Conservation (phyloP, 2,888 invertebrate genomes). For the Drosophila siamana region DNA sequence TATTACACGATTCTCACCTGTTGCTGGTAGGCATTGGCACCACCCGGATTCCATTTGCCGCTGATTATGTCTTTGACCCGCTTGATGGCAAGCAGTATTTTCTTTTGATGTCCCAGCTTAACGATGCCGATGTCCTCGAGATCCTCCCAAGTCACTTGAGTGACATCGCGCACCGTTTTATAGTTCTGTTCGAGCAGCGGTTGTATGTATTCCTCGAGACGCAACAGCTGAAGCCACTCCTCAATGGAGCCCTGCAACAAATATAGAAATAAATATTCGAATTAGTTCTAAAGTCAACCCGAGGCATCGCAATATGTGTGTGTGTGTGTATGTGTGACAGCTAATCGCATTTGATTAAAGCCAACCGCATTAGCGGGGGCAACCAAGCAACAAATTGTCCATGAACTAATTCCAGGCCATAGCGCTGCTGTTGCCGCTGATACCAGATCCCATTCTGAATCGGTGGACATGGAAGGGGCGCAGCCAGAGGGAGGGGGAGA, state of each 20-base stretch:
- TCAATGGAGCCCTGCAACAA: conserved; percentile 92
- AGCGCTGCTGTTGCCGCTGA: conserved; percentile 39
- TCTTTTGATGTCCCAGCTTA: conserved; percentile 98
- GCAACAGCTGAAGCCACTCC: conserved; percentile 96
- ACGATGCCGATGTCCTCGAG: conserved; percentile 98
- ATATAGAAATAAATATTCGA: neutral
- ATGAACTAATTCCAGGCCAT: conserved; percentile 77
- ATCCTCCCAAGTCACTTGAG: conserved; percentile 99
- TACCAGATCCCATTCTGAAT: conserved; percentile 45
- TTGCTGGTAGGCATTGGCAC: conserved; percentile 83
- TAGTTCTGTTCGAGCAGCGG: conserved; percentile 97
- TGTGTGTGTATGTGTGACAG: conserved; percentile 12
- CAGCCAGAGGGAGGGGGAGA: too few relatives aligned
- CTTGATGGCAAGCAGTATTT: conserved; percentile 98
- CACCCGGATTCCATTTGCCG: conserved; percentile 89
- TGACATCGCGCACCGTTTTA: conserved; percentile 96
- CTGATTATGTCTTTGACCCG: conserved; percentile 96
- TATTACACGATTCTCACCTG: conserved; percentile 70
- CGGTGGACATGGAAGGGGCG: too few relatives aligned
- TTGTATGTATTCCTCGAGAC: conserved; percentile 96
- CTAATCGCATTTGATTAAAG: conserved; percentile 70
- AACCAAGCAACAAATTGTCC: conserved; percentile 74
- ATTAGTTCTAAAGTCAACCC: conserved; percentile 11
- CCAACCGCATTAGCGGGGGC: conserved; percentile 35
- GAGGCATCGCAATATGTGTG: too few relatives aligned